These are phyloP conservation scores for Ceratosolen fusciceps DNA, from an alignment of 1,140 invertebrate species.

Conservation along the genomic window DNA sequence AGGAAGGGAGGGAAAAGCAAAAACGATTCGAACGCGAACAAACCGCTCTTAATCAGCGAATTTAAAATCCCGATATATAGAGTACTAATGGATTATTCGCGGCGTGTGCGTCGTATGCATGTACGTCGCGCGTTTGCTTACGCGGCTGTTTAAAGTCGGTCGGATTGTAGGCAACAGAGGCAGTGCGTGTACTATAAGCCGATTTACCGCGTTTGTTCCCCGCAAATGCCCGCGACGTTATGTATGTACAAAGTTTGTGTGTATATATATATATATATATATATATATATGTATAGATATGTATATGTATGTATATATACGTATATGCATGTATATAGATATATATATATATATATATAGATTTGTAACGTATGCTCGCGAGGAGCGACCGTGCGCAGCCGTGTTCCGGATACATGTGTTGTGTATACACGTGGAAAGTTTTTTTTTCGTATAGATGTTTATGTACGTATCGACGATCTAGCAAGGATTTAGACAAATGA, in stretches of 20 bases:
- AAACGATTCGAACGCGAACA: not conserved
- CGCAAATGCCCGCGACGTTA: not conserved
- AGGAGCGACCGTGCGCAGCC: not conserved
- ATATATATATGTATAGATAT: too few relatives aligned
- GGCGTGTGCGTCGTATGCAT: not conserved
- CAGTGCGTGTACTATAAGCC: slow-evolving; percentile 8
- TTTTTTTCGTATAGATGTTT: not conserved
- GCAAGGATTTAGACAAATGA: not conserved
- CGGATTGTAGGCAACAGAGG: not conserved
- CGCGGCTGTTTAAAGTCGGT: slow-evolving; percentile 13
- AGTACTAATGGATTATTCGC: not conserved
- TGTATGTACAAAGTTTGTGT: not conserved
- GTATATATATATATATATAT: too few relatives aligned
- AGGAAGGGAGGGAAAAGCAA: not conserved
- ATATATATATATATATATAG: too few relatives aligned
- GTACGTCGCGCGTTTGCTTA: slow-evolving; percentile 18
- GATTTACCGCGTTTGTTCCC: slow-evolving; percentile 14
- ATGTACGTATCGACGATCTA: not conserved
- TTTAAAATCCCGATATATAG: not conserved
- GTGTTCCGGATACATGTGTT: not conserved
- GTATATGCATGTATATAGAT: too few relatives aligned
- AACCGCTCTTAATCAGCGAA: slow-evolving; percentile 15
- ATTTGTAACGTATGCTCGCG: not conserved
- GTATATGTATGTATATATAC: too few relatives aligned
- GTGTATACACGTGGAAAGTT: not conserved